Conservation (phyloP, 2,113 vertebrate species). For the Pyrgilauda ruficollis region DNA sequence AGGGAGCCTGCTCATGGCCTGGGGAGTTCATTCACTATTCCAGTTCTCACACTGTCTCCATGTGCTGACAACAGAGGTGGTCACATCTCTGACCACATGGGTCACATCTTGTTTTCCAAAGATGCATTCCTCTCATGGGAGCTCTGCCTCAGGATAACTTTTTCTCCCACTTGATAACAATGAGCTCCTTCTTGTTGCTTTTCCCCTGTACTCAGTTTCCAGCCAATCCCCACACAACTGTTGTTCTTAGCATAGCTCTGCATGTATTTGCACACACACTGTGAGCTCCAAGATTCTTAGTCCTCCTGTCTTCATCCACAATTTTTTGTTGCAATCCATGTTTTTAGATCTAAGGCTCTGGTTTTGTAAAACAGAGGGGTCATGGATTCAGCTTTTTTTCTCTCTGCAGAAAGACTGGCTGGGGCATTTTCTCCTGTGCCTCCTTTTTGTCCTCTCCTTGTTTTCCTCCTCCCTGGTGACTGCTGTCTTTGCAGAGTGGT, state of each 20-base stretch:
- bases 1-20: neutral
- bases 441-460: neutral
- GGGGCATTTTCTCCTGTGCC: neutral
- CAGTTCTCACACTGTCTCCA: neutral
- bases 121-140: neutral
- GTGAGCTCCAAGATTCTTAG: neutral
- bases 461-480: neutral
- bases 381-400: neutral
- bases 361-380: neutral
- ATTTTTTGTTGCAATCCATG: neutral
- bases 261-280: accelerated
- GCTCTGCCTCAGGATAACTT: neutral
- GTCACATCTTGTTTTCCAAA: neutral
- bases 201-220: neutral
- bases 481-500: neutral
- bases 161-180: neutral
- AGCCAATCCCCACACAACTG: neutral
- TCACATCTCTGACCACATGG: neutral
- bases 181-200: neutral
- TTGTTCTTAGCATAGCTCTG: neutral
- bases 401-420: neutral
- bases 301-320: neutral
- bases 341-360: neutral
- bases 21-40: neutral
- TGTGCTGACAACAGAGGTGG: neutral